A percentile compares a stretch with the other conserved stretches of the same genome.
phyloP scores from a whole-genome alignment of 2,113 vertebrate genomes.

The Coptodon rendalli region DNA sequence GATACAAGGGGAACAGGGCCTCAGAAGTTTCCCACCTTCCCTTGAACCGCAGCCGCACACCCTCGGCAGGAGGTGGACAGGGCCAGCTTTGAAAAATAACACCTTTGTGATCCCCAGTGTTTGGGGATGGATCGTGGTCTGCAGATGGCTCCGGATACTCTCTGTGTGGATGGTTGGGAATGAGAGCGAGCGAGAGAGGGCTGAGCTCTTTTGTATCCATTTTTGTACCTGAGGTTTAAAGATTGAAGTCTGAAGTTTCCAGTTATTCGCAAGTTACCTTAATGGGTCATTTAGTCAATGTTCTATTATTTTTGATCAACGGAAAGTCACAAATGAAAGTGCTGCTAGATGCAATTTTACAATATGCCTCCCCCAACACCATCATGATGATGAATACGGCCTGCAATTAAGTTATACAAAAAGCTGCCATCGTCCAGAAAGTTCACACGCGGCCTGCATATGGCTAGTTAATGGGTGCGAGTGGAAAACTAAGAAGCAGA shows the following conservation, averaged over 20 bases:
- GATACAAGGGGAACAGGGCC: conserved; percentile 77
- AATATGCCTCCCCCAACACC: neutral
- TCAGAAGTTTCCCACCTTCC: conserved; percentile 96
- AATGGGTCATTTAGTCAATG: neutral
- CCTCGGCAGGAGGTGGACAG: conserved; percentile 87
- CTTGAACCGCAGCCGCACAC: conserved; percentile 85
- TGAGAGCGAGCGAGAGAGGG: neutral
- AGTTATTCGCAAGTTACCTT: neutral
- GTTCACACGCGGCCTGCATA: conserved; percentile 46
- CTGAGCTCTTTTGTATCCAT: neutral
- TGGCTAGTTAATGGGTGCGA: conserved; percentile 38
- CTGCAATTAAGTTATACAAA: conserved; percentile 22
- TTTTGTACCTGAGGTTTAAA: neutral
- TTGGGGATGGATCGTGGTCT: conserved; percentile 87
- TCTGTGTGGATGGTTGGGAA: conserved; percentile 57
- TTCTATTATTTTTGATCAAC: neutral
- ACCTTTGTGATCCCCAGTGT: conserved; percentile 98
- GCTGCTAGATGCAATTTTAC: neutral
- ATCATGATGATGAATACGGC: neutral
- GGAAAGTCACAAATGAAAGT: neutral
- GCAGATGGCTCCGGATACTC: conserved; percentile 90
- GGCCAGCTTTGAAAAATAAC: conserved; percentile 97
- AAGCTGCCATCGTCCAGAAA: neutral
- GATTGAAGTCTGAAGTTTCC: neutral
- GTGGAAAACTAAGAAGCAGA: conserved; percentile 42